Base-by-base conservation (phyloP, 2,888 invertebrate species). In the Calameuta filiformis region DNA sequence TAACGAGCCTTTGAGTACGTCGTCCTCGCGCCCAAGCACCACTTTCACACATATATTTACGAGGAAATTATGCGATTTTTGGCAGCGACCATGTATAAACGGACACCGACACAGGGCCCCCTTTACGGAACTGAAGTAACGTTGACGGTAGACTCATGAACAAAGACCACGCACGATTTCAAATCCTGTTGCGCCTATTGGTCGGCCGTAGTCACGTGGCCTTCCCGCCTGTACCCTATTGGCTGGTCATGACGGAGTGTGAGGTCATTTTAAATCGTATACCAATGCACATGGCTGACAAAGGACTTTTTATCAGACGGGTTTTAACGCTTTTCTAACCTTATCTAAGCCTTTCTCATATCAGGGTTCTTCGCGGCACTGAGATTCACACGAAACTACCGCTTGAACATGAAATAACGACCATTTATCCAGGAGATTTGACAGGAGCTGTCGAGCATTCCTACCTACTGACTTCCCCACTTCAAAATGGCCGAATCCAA, bases 181-280 rank as follows among this genome's bases (percentile, higher is more conserved):
- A 92, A 94, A 94, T 93, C 92, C 92, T 82, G 82, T 80, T 73
- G 83, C 86, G 89, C 79, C 90, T 90, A 94, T 94, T 94, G 94
- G 94, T 80, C 78, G 87, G 15, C 34, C 6, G 0, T 4, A 80
- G 86, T 93, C 94, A 94, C 94, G 94, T 94, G 94, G 92, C 91
- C 85, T 82, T 83, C 77, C 82, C 86, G 88, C 85, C 82, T 76
- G n/a, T 69, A 76, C 81, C 69, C 87, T 83, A 94, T 94, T 94
- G 93, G 94, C 71, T 69, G 73, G 33, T 74, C 73, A 69, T 78
- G 77, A 80, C 79, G 82, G 76, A 80, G 83, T 85, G 85, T 83
- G 85, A 86, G 82, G 81, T 84, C 83, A 82, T 86, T 87, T 88
- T 88, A 84, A 86, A 87, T 83, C 80, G 78, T 81, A 78, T 77